Base-by-base conservation (phyloP, 2,888 invertebrate genomes). In the Pimpla rufipes region DNA sequence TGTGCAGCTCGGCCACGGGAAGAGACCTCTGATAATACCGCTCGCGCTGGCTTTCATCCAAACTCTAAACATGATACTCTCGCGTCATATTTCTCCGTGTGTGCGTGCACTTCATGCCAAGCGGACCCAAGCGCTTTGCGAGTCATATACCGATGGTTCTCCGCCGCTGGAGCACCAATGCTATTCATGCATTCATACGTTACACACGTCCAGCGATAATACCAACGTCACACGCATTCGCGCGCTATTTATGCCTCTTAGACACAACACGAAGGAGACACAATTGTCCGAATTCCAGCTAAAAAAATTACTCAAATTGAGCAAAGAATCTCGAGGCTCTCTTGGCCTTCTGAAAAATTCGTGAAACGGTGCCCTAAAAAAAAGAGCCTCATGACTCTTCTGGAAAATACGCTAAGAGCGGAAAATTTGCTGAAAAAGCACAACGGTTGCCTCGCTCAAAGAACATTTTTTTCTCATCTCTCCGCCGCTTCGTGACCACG, bases 1-100 rank as follows among this genome's bases (percentile, higher is more conserved):
- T n/a, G n/a, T n/a, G n/a, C n/a, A n/a, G n/a, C n/a, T n/a, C n/a
- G 45, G 16, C 35, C 76, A 74, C 82, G 80, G 73, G 70, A 59
- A 74, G 68, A 57, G 79, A 80, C 82, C 80, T 68, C 59, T 35
- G 64, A 81, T 81, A 77, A 78, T 80, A 79, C 66, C 64, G 59
- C 68, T 73, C 80, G 42, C 13, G n/a, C 81, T 85, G 86, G 86
- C 81, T 52, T 67, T 50, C 47, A 52, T 86, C 86, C 86, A 86
- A 77, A 78, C 68, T 68, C 76, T 79, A 55, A 82, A 85, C 55
- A 74, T 66, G 73, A 80, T 82, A 79, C 77, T 66, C 75, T 70
- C 37, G 66, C 23, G 50, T 78, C 75, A 74, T 81, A 83, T 83
- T 71, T 77, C 59, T 76, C 42, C 47, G n/a, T 29, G 37, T 74